Percentiles rank a stretch among this genome's conserved stretches.
phyloP scores from a whole-genome alignment of 2,888 invertebrate species.

The Acrocera orbiculus region DNA sequence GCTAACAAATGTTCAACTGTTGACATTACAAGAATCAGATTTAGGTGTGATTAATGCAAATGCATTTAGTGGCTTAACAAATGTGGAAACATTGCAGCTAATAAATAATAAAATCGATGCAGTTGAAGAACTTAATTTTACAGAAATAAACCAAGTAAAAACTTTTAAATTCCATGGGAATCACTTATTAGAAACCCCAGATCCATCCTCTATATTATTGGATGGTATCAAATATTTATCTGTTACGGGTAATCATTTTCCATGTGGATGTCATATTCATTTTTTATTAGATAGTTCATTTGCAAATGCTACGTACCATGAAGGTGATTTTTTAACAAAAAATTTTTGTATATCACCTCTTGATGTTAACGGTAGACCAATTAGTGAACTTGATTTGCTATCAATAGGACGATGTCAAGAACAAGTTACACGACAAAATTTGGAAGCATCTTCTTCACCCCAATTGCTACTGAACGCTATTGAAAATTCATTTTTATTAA shows the following conservation, averaged over 20 bases:
- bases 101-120: constrained; percentile 73
- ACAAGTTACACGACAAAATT: constrained; percentile 45
- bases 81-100: constrained; percentile 55
- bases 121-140: constrained; percentile 55
- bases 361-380: constrained; percentile 60
- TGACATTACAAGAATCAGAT: constrained; percentile 69
- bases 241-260: constrained; percentile 64
- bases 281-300: constrained; percentile 59
- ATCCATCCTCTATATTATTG: constrained; percentile 45
- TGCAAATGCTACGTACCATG: constrained; percentile 43
- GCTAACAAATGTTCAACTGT: constrained; percentile 51
- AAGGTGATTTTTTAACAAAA: constrained; percentile 46
- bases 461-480: too few relatives aligned
- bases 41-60: constrained; percentile 54
- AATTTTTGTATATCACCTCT: constrained; percentile 77
- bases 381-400: constrained; percentile 49
- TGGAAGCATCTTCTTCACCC: constrained; percentile 36
- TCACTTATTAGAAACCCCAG: constrained; percentile 62
- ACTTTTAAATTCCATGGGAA: constrained; percentile 62
- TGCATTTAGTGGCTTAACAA: constrained; percentile 57
- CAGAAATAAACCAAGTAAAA: constrained; percentile 51
- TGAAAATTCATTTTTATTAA: too few relatives aligned
- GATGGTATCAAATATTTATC: constrained; percentile 54
- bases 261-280: constrained; percentile 71
- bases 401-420: constrained; percentile 49